Conservation (phyloP, 1,140 invertebrate genomes). For the Lordiphosa stackelbergi region DNA sequence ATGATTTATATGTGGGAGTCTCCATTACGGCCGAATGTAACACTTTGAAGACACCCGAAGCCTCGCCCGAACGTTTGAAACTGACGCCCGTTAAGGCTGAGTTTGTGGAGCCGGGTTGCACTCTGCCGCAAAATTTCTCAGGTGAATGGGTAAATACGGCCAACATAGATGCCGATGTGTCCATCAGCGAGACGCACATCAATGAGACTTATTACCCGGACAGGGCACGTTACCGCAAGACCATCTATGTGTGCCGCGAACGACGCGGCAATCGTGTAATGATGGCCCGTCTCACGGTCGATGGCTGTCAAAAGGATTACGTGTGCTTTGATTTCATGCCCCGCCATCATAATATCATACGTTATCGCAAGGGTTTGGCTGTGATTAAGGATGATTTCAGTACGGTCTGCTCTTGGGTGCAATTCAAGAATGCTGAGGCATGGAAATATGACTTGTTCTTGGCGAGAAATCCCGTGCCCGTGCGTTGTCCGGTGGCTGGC, state of each 20-base stretch:
- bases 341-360: slow-evolving; percentile 95
- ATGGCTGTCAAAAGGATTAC: slow-evolving; percentile 98
- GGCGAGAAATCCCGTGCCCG: slow-evolving; percentile 93
- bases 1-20: slow-evolving; percentile 92
- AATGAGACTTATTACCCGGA: slow-evolving; percentile 96
- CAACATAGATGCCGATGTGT: slow-evolving; percentile 95
- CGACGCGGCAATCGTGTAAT: slow-evolving; percentile 91
- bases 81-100: slow-evolving; percentile 91
- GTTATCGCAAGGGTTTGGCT: slow-evolving; percentile 92
- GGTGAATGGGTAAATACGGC: slow-evolving; percentile 98
- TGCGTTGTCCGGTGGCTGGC: slow-evolving; percentile 96
- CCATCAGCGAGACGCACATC: slow-evolving; percentile 97
- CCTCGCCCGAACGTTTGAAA: slow-evolving; percentile 92
- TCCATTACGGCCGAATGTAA: slow-evolving; percentile 96
- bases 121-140: slow-evolving; percentile 93
- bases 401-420: slow-evolving; percentile 95
- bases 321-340: slow-evolving; percentile 98
- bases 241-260: slow-evolving; percentile 96
- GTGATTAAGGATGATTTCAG: slow-evolving; percentile 93
- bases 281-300: slow-evolving; percentile 96
- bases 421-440: slow-evolving; percentile 88
- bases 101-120: slow-evolving; percentile 92
- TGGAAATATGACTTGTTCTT: slow-evolving; percentile 94
- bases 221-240: slow-evolving; percentile 89
- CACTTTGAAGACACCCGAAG: slow-evolving; percentile 93